A percentile compares a stretch with the other conserved stretches of the same genome.
Conservation (phyloP, 2,113 vertebrate species). For the Muscicapa adusta region DNA sequence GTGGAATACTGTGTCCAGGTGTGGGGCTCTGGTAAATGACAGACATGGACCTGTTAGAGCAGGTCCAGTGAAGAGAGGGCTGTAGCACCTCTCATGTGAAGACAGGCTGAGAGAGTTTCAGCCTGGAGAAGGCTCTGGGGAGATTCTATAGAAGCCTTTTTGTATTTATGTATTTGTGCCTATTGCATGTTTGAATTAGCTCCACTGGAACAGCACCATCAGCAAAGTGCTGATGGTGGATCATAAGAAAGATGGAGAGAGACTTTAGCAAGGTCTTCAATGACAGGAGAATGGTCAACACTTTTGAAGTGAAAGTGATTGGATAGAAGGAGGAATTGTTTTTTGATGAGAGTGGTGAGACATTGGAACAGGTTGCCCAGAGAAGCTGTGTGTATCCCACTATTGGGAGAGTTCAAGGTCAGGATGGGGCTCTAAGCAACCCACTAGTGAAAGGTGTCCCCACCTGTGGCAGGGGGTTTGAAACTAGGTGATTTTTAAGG, state of each 20-base stretch:
- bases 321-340: background rate
- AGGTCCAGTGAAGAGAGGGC: background rate
- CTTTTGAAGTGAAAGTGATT: background rate
- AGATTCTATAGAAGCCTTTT: background rate
- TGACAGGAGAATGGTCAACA: background rate
- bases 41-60: background rate
- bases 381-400: background rate
- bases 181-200: background rate
- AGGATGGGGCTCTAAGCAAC: background rate
- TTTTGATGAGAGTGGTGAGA: background rate
- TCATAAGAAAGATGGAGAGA: background rate
- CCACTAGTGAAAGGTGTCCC: background rate
- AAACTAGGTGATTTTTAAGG: background rate
- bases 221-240: background rate
- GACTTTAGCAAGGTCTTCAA: background rate
- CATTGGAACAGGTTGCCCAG: background rate
- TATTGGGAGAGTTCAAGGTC: background rate
- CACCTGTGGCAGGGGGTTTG: rapidly evolving
- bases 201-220: background rate
- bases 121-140: background rate
- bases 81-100: background rate
- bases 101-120: background rate
- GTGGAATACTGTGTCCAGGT: background rate
- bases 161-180: background rate
- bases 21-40: background rate